These are phyloP conservation scores for Heliconius cydno DNA, from an alignment of 2,888 invertebrate species.

Conservation along the genomic window DNA sequence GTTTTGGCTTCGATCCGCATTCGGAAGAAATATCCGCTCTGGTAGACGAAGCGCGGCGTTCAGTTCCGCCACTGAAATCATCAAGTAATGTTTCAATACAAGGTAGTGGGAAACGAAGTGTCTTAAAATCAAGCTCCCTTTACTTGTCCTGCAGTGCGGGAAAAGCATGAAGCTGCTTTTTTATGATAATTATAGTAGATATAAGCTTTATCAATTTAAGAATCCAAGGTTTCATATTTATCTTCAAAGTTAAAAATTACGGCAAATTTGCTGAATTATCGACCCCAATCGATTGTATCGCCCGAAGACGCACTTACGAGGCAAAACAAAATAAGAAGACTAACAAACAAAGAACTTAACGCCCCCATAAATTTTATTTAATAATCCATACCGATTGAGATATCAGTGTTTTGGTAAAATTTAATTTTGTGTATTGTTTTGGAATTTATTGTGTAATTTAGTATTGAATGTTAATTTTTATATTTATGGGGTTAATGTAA, in stretches of 20 bases:
- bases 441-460: background rate
- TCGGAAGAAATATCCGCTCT: background rate
- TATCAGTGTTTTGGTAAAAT: slow-evolving; percentile 60
- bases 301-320: slow-evolving; percentile 42
- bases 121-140: background rate
- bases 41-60: background rate
- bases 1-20: too few species aligned
- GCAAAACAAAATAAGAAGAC: slow-evolving; percentile 47
- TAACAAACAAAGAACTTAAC: slow-evolving; percentile 66
- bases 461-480: background rate
- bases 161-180: background rate
- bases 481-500: background rate
- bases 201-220: slow-evolving; percentile 8
- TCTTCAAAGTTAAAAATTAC: slow-evolving; percentile 30
- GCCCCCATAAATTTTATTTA: slow-evolving; percentile 63
- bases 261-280: slow-evolving; percentile 31
- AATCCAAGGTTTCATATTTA: slow-evolving; percentile 13
- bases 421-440: background rate
- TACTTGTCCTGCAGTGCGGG: background rate
- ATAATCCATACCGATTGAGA: slow-evolving; percentile 71
- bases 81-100: background rate
- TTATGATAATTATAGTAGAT: background rate
- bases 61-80: background rate
- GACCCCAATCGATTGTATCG: slow-evolving; percentile 39
- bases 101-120: background rate